Evolutionary conservation across 2,797 vertebrate genomes (phyloP).

Genomic region (Trichosurus vulpecula): DNA sequence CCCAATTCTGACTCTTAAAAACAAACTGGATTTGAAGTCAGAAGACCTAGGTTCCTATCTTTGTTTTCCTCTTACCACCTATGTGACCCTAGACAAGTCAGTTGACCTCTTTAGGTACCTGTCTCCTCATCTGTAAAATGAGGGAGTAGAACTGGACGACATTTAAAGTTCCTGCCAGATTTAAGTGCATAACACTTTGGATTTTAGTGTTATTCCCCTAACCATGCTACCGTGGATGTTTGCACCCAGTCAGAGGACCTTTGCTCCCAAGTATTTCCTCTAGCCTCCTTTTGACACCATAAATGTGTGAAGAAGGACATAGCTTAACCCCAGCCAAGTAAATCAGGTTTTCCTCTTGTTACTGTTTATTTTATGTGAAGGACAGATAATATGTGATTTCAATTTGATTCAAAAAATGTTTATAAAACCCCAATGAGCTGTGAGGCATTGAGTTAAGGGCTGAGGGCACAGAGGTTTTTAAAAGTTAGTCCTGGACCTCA

Average conservation of each 20-base stretch:
- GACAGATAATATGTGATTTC: background rate
- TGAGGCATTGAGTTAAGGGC: background rate
- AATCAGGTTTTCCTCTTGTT: background rate
- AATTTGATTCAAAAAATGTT: background rate
- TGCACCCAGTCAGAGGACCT: background rate
- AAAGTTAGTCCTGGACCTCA: background rate
- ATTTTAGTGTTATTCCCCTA: background rate
- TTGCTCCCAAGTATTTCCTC: background rate
- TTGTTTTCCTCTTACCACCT: background rate
- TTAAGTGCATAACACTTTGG: background rate
- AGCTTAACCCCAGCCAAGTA: background rate
- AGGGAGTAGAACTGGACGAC: background rate
- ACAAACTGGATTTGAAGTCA: background rate
- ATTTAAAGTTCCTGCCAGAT: background rate
- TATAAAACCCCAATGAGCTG: background rate
- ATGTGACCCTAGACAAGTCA: background rate
- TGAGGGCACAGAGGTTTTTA: background rate
- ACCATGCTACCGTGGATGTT: background rate
- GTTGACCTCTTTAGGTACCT: background rate
- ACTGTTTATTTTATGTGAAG: background rate
- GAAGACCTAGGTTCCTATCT: accelerated
- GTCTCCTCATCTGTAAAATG: background rate
- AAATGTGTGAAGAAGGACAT: background rate
- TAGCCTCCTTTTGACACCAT: background rate
- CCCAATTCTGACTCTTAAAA: background rate